A percentile compares a stretch with the other conserved stretches of the same genome.
Conservation (phyloP, 2,888 invertebrate species). For the Rhogogaster chlorosoma region DNA sequence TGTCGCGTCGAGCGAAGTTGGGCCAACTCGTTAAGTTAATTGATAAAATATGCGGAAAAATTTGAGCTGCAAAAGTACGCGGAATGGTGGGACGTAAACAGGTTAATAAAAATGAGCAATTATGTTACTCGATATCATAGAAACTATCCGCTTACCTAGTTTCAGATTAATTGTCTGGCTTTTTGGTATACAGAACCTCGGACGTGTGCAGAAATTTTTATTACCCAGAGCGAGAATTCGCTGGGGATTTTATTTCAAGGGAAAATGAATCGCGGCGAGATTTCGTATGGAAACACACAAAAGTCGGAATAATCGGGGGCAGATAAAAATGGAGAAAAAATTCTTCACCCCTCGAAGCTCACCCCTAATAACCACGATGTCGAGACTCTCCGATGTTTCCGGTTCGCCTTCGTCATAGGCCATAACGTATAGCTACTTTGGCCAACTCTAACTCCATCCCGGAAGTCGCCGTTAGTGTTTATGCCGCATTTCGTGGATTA, state of each 20-base stretch:
- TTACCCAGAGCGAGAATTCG: background rate
- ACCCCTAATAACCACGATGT: slow-evolving; percentile 1
- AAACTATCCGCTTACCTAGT: background rate
- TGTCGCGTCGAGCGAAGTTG: background rate
- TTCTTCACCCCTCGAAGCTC: background rate
- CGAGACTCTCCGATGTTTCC: background rate
- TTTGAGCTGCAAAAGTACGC: background rate
- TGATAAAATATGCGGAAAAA: background rate
- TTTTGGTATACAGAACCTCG: background rate
- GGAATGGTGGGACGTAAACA: background rate
- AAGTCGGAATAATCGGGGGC: background rate
- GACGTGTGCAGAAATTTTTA: background rate
- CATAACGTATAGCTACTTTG: slow-evolving; percentile 14
- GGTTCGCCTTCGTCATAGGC: slow-evolving; percentile 5
- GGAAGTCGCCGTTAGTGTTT: slow-evolving; percentile 61
- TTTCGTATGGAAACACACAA: background rate
- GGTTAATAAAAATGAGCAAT: background rate
- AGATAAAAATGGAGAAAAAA: background rate
- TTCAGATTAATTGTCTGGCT: background rate
- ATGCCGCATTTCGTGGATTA: slow-evolving; percentile 69
- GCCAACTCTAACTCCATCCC: slow-evolving; percentile 13
- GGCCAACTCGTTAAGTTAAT: background rate
- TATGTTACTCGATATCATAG: background rate
- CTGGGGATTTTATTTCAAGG: background rate
- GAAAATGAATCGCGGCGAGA: background rate